Conservation (phyloP, 1,140 invertebrate species). For the Euborellia annulipes region DNA sequence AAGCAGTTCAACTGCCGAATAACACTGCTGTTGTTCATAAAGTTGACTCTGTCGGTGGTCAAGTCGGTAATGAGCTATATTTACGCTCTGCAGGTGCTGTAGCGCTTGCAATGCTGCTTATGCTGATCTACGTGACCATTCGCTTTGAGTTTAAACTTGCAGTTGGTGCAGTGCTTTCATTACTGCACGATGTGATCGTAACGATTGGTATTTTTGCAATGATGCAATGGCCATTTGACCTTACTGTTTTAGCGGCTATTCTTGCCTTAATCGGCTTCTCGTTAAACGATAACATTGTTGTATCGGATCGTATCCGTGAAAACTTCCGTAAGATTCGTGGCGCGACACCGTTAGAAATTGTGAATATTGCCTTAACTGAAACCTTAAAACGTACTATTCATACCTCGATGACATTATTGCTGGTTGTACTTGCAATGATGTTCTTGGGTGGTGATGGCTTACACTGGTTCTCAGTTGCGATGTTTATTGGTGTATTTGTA, state of each 20-base stretch:
- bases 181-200: slow-evolving; percentile 12
- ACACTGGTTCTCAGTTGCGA: slow-evolving; percentile 8
- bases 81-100: neutral
- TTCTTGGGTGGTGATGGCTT: slow-evolving; percentile 12
- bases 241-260: slow-evolving; percentile 11
- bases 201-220: slow-evolving; percentile 10
- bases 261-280: slow-evolving; percentile 18
- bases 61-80: neutral
- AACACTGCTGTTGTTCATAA: neutral
- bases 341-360: too few relatives aligned
- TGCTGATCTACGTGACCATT: slow-evolving; percentile 13
- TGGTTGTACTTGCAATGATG: slow-evolving; percentile 8
- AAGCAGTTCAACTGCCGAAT: neutral
- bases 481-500: slow-evolving; percentile 11
- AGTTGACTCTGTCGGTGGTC: neutral
- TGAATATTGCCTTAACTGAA: too few relatives aligned
- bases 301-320: slow-evolving; percentile 17
- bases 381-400: too few relatives aligned
- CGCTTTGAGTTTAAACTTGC: slow-evolving; percentile 14
- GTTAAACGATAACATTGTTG: slow-evolving; percentile 15
- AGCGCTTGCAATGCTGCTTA: slow-evolving; percentile 9
- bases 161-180: slow-evolving; percentile 13
- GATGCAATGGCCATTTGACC: slow-evolving; percentile 7
- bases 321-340: too few relatives aligned
- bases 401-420: neutral